Conservation (phyloP, 2,888 invertebrate genomes). For the Lycaena phlaeas region DNA sequence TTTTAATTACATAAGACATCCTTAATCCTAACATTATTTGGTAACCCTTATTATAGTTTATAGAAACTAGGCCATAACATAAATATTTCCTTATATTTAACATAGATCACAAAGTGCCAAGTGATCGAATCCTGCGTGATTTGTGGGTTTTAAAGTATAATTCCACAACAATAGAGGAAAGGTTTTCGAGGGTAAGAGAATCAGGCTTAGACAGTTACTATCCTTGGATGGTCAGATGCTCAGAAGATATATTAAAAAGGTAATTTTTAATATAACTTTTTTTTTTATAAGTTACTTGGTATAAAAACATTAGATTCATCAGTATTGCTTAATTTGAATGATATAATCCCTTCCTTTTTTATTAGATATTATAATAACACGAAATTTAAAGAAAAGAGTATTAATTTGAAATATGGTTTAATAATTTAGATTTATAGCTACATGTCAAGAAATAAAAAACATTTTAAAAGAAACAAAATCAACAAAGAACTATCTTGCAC, state of each 20-base stretch:
- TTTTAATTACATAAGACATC: too few relatives aligned
- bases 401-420: too few relatives aligned
- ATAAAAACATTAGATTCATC: too few relatives aligned
- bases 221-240: slow-evolving; percentile 79
- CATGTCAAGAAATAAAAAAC: slow-evolving; percentile 49
- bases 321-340: too few relatives aligned
- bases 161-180: slow-evolving; percentile 59
- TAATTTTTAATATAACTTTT: slow-evolving; percentile 25
- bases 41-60: too few relatives aligned
- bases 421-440: slow-evolving; percentile 41
- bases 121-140: slow-evolving; percentile 72
- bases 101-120: slow-evolving; percentile 65
- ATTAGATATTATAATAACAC: too few relatives aligned
- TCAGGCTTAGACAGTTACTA: slow-evolving; percentile 65
- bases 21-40: too few relatives aligned
- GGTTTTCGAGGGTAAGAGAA: slow-evolving; percentile 60
- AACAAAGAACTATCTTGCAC: slow-evolving; percentile 66
- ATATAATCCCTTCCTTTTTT: too few relatives aligned
- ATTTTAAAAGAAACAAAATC: slow-evolving; percentile 66
- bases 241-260: slow-evolving; percentile 71
- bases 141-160: slow-evolving; percentile 77
- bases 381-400: too few relatives aligned
- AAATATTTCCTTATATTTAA: too few relatives aligned
- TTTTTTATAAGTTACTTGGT: too few relatives aligned
- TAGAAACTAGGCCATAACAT: too few relatives aligned